phyloP scores from a whole-genome alignment of 2,797 vertebrate species.

The Eospalax fontanierii region DNA sequence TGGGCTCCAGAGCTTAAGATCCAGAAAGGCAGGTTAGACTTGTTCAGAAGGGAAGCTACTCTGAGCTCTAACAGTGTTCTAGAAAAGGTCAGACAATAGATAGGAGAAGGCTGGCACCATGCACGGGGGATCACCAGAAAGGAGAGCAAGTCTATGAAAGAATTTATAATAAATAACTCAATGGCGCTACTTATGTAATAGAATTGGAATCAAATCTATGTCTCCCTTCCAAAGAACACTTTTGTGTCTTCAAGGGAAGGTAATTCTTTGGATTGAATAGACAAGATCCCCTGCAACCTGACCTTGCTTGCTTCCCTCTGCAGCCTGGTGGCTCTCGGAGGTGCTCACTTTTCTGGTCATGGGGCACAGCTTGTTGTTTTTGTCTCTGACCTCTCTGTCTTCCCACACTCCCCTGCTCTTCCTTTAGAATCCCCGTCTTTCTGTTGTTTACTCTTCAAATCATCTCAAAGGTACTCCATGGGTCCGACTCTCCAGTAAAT shows the following conservation, averaged over 20 bases:
- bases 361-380: not conserved
- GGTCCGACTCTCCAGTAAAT: not conserved
- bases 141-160: not conserved
- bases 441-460: conserved; percentile 19
- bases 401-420: not conserved
- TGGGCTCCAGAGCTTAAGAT: conserved; percentile 6
- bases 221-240: conserved; percentile 15
- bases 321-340: not conserved
- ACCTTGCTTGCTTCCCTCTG: not conserved
- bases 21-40: not conserved
- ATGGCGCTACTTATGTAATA: not conserved
- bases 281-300: not conserved
- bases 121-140: not conserved
- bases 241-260: not conserved
- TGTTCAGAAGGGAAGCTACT: not conserved
- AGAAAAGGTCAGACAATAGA: not conserved
- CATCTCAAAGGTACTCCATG: not conserved
- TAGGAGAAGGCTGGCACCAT: not conserved
- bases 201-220: conserved; percentile 24
- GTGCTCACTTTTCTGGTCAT: not conserved
- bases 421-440: not conserved
- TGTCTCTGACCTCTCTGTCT: not conserved
- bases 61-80: not conserved
- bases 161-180: not conserved
- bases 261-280: not conserved